Base-by-base conservation (phyloP, 2,888 invertebrate genomes). In the Spilosoma lubricipeda region DNA sequence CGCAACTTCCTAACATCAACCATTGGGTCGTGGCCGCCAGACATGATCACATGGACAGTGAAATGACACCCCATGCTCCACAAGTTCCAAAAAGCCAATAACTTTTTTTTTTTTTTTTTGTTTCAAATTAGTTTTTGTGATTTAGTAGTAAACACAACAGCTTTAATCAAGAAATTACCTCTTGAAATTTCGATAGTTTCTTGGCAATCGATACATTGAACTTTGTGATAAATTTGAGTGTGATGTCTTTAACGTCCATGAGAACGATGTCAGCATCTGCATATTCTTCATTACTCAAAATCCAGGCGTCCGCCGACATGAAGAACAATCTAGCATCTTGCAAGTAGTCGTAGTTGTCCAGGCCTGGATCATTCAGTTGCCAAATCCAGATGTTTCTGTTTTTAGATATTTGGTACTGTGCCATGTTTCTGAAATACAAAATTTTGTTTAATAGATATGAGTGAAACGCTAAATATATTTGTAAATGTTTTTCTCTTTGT, bases 191-290 rank as follows among this genome's bases (percentile, higher is more conserved):
- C 7, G 96, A 90, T 63, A 97, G 93, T 80, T 96, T 93, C 81
- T 96, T 96, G 0, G 97, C 97, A 74, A 97, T 86, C 0, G 97
- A 97, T 33, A 97, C 87, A 87, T 97, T 96, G 83, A 97, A 97
- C 73, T 97, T 97, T 67, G 91, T 96, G 77, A 93, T 70, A 65
- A 94, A 93, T 83, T 91, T 95, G 18, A 95, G 82, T 0, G 91
- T 88, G 18, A 95, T 83, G 76, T 95, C 95, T 74, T 94, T 94
- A 0, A 90, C 92, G 76, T 95, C 95, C 84, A 95, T 73, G 0
- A 95, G n/a, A 0, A 90, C 90, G 0, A 93, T 83, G 70, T 95
- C 94, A 2, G 86, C 87, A 0, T 93, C 92, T 36, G 89, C 89
- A 42, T 92, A 79, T 0, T 76, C 27, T 0, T 89, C 81, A 33